Conservation (phyloP, 2,888 invertebrate genomes). For the Microctonus brassicae region DNA sequence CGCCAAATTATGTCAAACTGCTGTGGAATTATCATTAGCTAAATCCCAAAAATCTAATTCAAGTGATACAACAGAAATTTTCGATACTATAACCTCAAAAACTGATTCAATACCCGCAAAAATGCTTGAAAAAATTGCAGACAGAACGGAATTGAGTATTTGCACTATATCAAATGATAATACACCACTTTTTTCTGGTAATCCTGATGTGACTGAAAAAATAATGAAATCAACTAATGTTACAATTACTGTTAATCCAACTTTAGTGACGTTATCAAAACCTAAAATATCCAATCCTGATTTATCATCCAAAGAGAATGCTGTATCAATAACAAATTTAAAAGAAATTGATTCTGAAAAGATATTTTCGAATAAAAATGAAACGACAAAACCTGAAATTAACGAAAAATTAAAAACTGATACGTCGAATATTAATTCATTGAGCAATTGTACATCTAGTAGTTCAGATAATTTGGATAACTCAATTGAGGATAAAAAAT, state of each 20-base stretch:
- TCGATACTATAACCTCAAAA: neutral
- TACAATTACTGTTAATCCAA: slow-evolving; percentile 53
- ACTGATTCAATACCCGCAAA: neutral
- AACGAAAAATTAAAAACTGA: slow-evolving; percentile 27
- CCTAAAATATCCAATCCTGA: slow-evolving; percentile 61
- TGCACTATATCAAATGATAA: slow-evolving; percentile 13
- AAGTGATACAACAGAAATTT: neutral
- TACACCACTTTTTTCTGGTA: neutral
- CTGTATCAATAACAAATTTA: slow-evolving; percentile 3
- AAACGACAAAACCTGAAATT: neutral
- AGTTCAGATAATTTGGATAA: slow-evolving; percentile 36
- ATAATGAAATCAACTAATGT: slow-evolving; percentile 49
- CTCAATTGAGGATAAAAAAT: slow-evolving; percentile 58
- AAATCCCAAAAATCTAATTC: slow-evolving; percentile 30
- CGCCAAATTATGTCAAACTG: too few relatives aligned
- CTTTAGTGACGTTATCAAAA: slow-evolving; percentile 55
- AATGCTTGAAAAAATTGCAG: slow-evolving; percentile 5
- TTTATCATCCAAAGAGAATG: slow-evolving; percentile 48
- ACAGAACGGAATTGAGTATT: slow-evolving; percentile 15
- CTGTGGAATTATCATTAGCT: slow-evolving; percentile 58
- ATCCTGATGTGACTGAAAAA: slow-evolving; percentile 21
- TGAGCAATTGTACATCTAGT: slow-evolving; percentile 37
- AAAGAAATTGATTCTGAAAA: slow-evolving; percentile 34
- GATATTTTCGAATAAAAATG: slow-evolving; percentile 3
- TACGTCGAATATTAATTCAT: slow-evolving; percentile 34